Evolutionary conservation across 2,113 vertebrate species (phyloP).

Genomic region (Rattus rattus): DNA sequence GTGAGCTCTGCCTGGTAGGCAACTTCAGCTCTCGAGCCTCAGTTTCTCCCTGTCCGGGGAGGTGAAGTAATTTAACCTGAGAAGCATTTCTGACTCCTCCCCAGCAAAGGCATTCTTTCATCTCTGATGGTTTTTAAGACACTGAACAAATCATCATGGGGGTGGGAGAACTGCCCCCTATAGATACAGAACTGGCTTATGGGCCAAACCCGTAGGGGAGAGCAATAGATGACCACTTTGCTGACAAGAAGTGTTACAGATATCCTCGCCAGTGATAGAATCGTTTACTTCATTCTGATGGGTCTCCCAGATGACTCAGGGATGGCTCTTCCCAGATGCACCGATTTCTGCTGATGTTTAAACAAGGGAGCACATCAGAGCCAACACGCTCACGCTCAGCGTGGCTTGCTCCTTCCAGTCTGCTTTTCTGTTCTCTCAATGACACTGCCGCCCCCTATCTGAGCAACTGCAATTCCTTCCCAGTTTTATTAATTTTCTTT

Average conservation of each 20-base stretch:
- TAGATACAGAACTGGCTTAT: background rate
- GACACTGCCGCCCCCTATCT: background rate
- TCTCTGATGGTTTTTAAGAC: constrained; percentile 46
- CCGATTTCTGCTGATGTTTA: background rate
- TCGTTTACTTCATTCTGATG: constrained; percentile 13
- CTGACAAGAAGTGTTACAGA: background rate
- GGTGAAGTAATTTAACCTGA: background rate
- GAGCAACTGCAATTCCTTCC: background rate
- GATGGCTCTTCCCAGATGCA: background rate
- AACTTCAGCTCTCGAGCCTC: background rate
- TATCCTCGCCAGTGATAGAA: background rate
- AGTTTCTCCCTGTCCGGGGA: constrained; percentile 9
- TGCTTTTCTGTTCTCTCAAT: background rate
- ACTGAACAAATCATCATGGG: background rate
- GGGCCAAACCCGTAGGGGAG: background rate
- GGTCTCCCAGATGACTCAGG: constrained; percentile 19
- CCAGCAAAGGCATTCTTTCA: background rate
- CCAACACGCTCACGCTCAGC: background rate
- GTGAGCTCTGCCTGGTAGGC: background rate
- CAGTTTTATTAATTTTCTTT: background rate
- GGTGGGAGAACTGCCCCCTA: background rate
- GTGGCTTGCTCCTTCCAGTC: too few relatives aligned
- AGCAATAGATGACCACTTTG: background rate
- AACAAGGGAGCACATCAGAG: background rate
- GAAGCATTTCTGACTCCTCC: background rate